Evolutionary conservation across 2,113 vertebrate species (phyloP), one percentile per base, ranked within the genome.

Genomic region (Tringa solitaria): DNA sequence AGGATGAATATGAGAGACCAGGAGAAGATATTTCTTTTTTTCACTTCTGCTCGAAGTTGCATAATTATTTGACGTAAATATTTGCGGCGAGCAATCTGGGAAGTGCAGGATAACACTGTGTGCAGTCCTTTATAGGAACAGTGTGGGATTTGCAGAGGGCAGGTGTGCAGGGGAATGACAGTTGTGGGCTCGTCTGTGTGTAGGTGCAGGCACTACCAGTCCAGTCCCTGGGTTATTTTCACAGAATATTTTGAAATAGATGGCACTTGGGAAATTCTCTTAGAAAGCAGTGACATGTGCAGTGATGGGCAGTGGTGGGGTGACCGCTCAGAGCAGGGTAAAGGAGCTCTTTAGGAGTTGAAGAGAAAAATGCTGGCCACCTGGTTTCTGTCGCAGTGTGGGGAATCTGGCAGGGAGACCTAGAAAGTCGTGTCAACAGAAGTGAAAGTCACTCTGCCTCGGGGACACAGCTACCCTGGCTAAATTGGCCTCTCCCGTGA

Each of bases 281-380:
- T 43, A 61, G 80, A 85, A 86, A 81, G 39, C 72, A 78, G 51
- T n/a, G 68, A 35, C 1, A 0, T 33, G 22, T 73, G 70, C 67
- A 17, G 4, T 57, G 45, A 72, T n/a, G n/a, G 53, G 19, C 69
- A 81, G 0, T 0, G 2, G 22, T 0, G 0, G 24, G 33, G 35
- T 78, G 68, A 63, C 65, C 8, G 2, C 79, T 68, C 13, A 21
- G 8, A 41, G 11, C 7, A 2, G 39, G 50, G 45, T 56, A 24
- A 78, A 51, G 30, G 23, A 90, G 43, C 32, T 77, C 23, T 59
- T 48, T 12, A 75, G 51, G 45, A 67, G 63, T 72, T 90, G 4
- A 51, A 70, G 64, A 77, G 20, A 78, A 81, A 80, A 86, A 28
- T 46, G 19, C 33, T 84, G 69, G 78, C 70, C 48, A 23, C 56